A percentile compares a stretch with the other conserved stretches of the same genome.
Evolutionary conservation across 2,113 vertebrate species (phyloP).

Genomic region (Himantopus leucocephalus): DNA sequence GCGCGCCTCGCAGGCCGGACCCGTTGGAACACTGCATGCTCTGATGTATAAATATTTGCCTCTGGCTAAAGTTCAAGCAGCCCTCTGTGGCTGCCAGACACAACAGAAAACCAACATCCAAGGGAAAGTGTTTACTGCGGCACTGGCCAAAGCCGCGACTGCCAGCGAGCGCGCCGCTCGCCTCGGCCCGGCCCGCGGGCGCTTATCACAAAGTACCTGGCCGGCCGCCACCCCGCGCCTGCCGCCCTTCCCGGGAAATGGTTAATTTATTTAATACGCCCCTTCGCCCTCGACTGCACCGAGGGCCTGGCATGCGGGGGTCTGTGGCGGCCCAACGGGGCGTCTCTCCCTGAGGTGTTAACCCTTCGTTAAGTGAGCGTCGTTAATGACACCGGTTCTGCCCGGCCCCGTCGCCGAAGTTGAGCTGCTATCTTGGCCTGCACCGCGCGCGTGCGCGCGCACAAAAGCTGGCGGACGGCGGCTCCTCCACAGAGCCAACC

Average conservation of each 20-base stretch:
- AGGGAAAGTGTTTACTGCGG: conserved; percentile 83
- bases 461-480: not conserved
- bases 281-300: not conserved
- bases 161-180: conserved; percentile 65
- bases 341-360: not conserved
- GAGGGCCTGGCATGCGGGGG: not conserved
- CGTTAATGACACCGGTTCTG: fast-evolving
- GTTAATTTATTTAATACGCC: conserved; percentile 47
- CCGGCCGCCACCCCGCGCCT: conserved; percentile 43
- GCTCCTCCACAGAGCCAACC: not conserved
- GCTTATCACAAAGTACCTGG: conserved; percentile 69
- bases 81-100: conserved; percentile 81
- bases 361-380: not conserved
- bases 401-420: fast-evolving
- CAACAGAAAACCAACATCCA: conserved; percentile 82
- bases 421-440: not conserved
- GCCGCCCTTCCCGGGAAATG: conserved; percentile 53
- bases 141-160: conserved; percentile 71
- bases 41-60: conserved; percentile 88
- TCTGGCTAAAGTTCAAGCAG: conserved; percentile 87
- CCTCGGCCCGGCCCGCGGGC: conserved; percentile 54
- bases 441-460: fast-evolving
- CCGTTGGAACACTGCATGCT: conserved; percentile 79
- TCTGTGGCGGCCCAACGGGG: not conserved
- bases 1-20: conserved; percentile 71